Conservation (phyloP, 2,113 vertebrate genomes). For the Tenebrosternarchus preto region DNA sequence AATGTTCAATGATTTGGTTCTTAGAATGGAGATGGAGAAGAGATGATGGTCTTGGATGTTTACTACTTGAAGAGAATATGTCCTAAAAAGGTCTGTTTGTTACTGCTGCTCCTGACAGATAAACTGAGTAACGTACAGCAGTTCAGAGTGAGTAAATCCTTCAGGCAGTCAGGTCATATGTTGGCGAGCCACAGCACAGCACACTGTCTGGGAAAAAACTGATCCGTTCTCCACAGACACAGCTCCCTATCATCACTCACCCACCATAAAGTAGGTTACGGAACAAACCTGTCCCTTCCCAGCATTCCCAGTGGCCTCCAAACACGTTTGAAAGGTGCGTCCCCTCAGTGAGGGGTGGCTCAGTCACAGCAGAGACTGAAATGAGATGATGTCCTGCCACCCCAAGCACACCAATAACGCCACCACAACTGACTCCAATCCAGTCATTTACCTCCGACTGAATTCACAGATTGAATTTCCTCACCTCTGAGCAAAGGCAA, state of each 20-base stretch:
- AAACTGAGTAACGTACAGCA: slow-evolving; percentile 53
- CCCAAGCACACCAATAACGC: slow-evolving; percentile 25
- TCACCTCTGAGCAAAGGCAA: slow-evolving; percentile 28
- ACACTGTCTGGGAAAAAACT: slow-evolving; percentile 64
- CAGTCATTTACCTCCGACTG: slow-evolving; percentile 25
- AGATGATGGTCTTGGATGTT: background rate
- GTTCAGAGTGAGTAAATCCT: slow-evolving; percentile 66
- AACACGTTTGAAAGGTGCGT: slow-evolving; percentile 41
- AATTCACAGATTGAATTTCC: slow-evolving; percentile 37
- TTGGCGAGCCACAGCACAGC: slow-evolving; percentile 64
- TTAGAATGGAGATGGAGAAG: background rate
- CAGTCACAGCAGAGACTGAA: slow-evolving; percentile 20
- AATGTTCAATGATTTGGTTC: no score
- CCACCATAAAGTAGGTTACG: slow-evolving; percentile 45
- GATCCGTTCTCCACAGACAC: slow-evolving; percentile 66
- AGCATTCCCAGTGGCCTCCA: slow-evolving; percentile 21
- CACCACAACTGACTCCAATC: slow-evolving; percentile 12
- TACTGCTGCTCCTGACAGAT: slow-evolving; percentile 14
- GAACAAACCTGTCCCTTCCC: slow-evolving; percentile 43
- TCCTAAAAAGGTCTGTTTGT: slow-evolving; percentile 18
- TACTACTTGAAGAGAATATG: background rate
- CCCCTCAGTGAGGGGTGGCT: background rate
- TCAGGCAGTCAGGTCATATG: slow-evolving; percentile 67
- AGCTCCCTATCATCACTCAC: slow-evolving; percentile 57
- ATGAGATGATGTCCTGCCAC: background rate